Percentiles rank a stretch among this genome's conserved stretches.
These are phyloP conservation scores for Dasyprocta punctata DNA, from an alignment of 2,113 vertebrate species.

Conservation along the genomic window DNA sequence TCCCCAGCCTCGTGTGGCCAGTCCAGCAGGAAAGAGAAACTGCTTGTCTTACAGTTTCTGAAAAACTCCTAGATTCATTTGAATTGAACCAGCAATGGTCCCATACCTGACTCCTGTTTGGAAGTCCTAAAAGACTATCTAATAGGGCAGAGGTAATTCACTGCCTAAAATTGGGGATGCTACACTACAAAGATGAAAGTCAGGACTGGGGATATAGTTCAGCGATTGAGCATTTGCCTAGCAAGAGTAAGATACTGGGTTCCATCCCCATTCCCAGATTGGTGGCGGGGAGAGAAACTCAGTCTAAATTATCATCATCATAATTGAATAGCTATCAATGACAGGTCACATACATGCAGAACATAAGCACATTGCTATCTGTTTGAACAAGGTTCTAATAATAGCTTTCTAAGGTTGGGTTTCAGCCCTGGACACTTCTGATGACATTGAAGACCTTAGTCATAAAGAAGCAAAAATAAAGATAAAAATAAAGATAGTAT, in stretches of 20 bases:
- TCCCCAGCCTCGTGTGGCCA: accelerated
- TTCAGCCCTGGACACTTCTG: neutral
- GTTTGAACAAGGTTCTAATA: neutral
- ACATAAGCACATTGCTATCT: neutral
- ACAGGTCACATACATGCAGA: neutral
- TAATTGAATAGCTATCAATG: neutral
- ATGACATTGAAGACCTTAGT: constrained; percentile 7
- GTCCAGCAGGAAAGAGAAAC: neutral
- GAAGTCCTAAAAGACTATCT: neutral
- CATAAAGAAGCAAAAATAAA: neutral
- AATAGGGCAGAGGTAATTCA: neutral
- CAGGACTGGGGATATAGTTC: neutral
- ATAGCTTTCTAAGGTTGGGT: neutral
- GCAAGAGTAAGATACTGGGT: neutral
- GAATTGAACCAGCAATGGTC: neutral
- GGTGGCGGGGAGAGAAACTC: neutral
- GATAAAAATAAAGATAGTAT: neutral
- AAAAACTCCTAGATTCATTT: neutral
- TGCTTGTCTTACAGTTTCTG: neutral
- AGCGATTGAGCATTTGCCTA: neutral
- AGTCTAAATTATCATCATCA: neutral
- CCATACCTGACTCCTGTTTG: neutral
- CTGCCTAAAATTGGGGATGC: neutral
- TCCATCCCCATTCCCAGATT: too few relatives aligned
- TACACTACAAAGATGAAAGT: neutral